phyloP scores from a whole-genome alignment of 1,140 invertebrate genomes.

The Hyles vespertilio region DNA sequence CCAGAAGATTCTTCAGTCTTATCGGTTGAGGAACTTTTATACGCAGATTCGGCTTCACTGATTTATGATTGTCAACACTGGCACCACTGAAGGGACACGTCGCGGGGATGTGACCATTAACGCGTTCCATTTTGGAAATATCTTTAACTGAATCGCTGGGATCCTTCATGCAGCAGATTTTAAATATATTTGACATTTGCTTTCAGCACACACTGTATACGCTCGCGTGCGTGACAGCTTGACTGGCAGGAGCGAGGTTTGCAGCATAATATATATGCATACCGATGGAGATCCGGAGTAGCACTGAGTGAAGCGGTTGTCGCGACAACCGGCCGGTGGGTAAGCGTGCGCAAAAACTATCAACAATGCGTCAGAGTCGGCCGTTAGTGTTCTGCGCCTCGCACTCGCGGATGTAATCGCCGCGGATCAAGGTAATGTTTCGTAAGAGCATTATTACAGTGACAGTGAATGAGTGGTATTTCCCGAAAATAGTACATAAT shows the following conservation, averaged over 20 bases:
- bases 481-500: not conserved
- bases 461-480: slow-evolving; percentile 7
- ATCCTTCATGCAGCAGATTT: slow-evolving; percentile 38
- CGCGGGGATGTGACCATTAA: slow-evolving; percentile 35
- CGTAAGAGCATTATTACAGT: slow-evolving; percentile 16
- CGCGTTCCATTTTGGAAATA: slow-evolving; percentile 31
- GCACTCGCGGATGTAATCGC: slow-evolving; percentile 21
- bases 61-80: slow-evolving; percentile 30
- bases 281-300: slow-evolving; percentile 35
- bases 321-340: slow-evolving; percentile 42
- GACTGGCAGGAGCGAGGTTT: slow-evolving; percentile 23
- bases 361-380: slow-evolving; percentile 46
- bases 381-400: slow-evolving; percentile 12
- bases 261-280: slow-evolving; percentile 55
- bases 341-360: slow-evolving; percentile 47
- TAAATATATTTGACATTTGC: slow-evolving; percentile 42
- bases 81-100: slow-evolving; percentile 49
- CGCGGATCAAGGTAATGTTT: slow-evolving; percentile 22
- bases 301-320: slow-evolving; percentile 44
- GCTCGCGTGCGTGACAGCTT: slow-evolving; percentile 26
- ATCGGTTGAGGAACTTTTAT: slow-evolving; percentile 59
- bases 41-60: slow-evolving; percentile 45
- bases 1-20: slow-evolving; percentile 51
- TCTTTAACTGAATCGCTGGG: slow-evolving; percentile 20
- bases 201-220: slow-evolving; percentile 17